phyloP scores from a whole-genome alignment of 2,797 vertebrate genomes.

The Xyrichtys novacula region DNA sequence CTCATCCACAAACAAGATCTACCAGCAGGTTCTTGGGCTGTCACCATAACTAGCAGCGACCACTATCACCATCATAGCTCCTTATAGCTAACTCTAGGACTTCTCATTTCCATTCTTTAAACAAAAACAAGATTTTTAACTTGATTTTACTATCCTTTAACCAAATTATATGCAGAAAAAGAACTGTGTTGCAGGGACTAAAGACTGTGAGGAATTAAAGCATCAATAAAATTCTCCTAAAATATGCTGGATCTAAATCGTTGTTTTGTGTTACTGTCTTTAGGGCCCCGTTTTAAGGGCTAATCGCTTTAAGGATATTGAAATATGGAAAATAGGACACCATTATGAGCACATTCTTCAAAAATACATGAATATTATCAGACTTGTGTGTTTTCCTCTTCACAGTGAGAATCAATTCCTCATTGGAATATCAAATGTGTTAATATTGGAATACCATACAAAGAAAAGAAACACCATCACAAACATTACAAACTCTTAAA shows the following conservation, averaged over 20 bases:
- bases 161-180: neutral
- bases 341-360: neutral
- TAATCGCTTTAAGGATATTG: neutral
- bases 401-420: neutral
- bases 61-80: constrained; percentile 19
- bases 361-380: neutral
- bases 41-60: constrained; percentile 16
- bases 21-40: constrained; percentile 34
- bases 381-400: neutral
- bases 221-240: neutral
- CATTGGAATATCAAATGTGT: neutral
- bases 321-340: neutral
- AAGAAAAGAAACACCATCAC: neutral
- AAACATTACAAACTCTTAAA: neutral
- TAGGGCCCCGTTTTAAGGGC: neutral
- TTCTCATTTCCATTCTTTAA: neutral
- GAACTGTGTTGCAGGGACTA: neutral
- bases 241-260: neutral
- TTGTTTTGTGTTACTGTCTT: neutral
- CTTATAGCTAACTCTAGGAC: constrained; percentile 1
- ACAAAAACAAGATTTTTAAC: neutral
- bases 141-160: constrained; percentile 4
- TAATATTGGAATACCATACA: neutral
- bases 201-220: neutral
- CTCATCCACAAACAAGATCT: constrained; percentile 6